Conservation (phyloP, 2,113 vertebrate species). For the Apteryx mantelli region DNA sequence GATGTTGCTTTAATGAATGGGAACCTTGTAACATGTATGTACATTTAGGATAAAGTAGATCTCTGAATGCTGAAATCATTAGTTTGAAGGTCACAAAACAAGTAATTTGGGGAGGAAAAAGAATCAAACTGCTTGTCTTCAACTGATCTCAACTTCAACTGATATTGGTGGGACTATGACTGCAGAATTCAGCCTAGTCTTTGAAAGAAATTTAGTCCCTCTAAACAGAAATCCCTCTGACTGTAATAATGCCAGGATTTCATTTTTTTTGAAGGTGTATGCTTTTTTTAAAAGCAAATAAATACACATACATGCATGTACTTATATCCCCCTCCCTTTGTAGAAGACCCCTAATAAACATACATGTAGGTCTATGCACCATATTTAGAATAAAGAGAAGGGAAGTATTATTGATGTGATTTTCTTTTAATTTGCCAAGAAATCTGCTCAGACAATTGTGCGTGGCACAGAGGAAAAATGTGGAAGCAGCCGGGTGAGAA, state of each 20-base stretch:
- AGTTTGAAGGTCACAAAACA: background rate
- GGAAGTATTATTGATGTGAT: background rate
- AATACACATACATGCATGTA: rapidly evolving
- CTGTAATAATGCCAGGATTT: background rate
- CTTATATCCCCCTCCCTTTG: background rate
- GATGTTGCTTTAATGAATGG: background rate
- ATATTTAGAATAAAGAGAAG: background rate
- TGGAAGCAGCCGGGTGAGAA: slow-evolving; percentile 89
- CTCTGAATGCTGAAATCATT: background rate
- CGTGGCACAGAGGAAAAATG: slow-evolving; percentile 92
- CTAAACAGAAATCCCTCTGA: background rate
- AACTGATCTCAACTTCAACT: background rate
- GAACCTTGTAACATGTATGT: background rate
- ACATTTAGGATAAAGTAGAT: background rate
- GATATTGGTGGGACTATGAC: background rate
- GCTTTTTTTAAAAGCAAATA: background rate
- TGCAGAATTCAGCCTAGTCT: background rate
- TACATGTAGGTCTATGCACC: background rate
- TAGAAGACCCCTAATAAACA: background rate
- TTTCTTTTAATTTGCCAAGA: slow-evolving; percentile 73
- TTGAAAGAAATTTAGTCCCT: background rate
- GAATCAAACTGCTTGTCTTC: background rate
- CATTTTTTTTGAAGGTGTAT: background rate
- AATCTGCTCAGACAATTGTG: slow-evolving; percentile 90
- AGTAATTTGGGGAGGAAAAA: background rate